Conservation (phyloP, 2,797 vertebrate genomes). For the Austrolebias charrua region DNA sequence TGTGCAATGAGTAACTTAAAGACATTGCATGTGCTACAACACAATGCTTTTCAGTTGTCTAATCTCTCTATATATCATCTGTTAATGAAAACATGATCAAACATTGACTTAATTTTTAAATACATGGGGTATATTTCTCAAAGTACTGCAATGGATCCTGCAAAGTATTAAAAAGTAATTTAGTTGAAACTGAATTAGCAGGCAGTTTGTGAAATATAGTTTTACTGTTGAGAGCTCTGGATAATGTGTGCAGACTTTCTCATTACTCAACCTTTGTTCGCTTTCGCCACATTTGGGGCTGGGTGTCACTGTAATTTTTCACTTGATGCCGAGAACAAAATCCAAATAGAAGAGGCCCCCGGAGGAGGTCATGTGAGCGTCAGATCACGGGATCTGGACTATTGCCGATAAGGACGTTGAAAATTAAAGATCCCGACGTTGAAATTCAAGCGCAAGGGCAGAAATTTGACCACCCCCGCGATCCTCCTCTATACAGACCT, state of each 20-base stretch:
- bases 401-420: constrained; percentile 49
- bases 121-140: neutral
- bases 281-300: constrained; percentile 35
- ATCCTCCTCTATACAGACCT: constrained; percentile 56
- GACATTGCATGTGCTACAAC: neutral
- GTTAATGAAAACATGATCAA: neutral
- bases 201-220: constrained; percentile 28
- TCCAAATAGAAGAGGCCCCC: constrained; percentile 41
- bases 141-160: neutral
- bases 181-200: constrained; percentile 16
- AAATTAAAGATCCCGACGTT: constrained; percentile 71
- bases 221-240: constrained; percentile 38
- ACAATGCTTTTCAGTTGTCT: neutral
- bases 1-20: too few species aligned
- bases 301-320: constrained; percentile 64
- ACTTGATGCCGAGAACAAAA: constrained; percentile 45
- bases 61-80: neutral
- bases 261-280: constrained; percentile 62
- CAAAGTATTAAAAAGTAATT: constrained; percentile 11
- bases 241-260: constrained; percentile 37
- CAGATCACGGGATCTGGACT: constrained; percentile 47
- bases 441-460: constrained; percentile 77
- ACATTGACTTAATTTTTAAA: neutral
- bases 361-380: constrained; percentile 46
- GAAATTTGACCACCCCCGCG: constrained; percentile 75